Percentiles rank a stretch among this genome's conserved stretches.
Evolutionary conservation across 2,888 invertebrate species (phyloP).

Genomic region (Xylota sylvarum): DNA sequence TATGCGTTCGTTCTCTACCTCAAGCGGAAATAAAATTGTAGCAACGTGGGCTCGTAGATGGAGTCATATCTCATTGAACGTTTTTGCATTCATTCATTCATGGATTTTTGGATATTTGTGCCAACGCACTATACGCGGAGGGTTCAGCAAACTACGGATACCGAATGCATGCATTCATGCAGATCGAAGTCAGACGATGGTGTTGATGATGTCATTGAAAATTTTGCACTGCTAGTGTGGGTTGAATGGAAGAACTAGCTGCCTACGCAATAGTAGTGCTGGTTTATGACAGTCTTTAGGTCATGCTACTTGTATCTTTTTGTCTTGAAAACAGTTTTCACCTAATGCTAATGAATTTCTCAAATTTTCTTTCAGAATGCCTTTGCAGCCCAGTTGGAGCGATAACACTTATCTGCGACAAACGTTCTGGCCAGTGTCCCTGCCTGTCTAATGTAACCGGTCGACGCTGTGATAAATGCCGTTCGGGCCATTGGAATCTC

Average conservation of each 20-base stretch:
- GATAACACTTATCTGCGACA: constrained; percentile 89
- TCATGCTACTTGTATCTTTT: constrained; percentile 40
- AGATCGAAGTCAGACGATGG: constrained; percentile 37
- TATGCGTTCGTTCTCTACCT: constrained; percentile 20
- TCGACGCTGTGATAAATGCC: constrained; percentile 90
- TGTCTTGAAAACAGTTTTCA: not conserved
- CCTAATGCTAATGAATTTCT: not conserved
- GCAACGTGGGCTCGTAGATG: constrained; percentile 59
- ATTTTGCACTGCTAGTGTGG: constrained; percentile 35
- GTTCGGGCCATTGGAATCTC: constrained; percentile 92
- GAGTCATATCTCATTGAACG: constrained; percentile 49
- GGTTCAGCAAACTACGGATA: constrained; percentile 32
- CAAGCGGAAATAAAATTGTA: constrained; percentile 71
- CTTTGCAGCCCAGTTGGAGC: constrained; percentile 92
- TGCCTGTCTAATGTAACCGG: constrained; percentile 91
- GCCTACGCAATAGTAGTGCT: constrained; percentile 45
- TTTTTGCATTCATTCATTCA: constrained; percentile 66
- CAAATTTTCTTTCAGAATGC: constrained; percentile 89
- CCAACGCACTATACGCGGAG: constrained; percentile 57
- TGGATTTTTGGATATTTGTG: constrained; percentile 63
- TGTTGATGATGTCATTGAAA: constrained; percentile 74
- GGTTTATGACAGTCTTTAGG: constrained; percentile 65
- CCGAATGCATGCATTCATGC: constrained; percentile 26
- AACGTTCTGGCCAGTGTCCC: constrained; percentile 91
- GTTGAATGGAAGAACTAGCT: constrained; percentile 32